Percentiles rank a stretch among this genome's conserved stretches.
These are phyloP conservation scores for Heteronetta atricapilla DNA, from an alignment of 2,113 vertebrate genomes.

Conservation along the genomic window DNA sequence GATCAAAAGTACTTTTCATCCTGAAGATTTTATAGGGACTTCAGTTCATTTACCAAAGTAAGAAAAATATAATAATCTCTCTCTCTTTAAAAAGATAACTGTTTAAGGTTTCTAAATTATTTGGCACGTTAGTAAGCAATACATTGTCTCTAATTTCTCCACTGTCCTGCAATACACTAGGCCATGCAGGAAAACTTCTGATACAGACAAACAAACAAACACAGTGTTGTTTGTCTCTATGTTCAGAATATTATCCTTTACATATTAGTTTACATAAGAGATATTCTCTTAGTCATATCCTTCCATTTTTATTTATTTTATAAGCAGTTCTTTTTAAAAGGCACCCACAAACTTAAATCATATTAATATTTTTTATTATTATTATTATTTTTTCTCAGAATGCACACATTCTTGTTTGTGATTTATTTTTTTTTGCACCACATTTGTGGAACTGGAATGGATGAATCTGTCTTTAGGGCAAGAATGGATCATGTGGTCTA, in stretches of 20 bases:
- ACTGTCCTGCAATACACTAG: background rate
- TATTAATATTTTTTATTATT: background rate
- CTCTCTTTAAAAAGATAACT: background rate
- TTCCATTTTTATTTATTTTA: background rate
- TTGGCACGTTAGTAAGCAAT: background rate
- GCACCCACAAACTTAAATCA: background rate
- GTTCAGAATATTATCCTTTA: background rate
- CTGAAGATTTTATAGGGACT: background rate
- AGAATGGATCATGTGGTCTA: background rate
- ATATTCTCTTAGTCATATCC: background rate
- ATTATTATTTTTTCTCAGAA: background rate
- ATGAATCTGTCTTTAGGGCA: background rate
- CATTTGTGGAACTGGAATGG: background rate
- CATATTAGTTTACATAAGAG: background rate
- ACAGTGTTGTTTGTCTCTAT: background rate
- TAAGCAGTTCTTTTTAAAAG: background rate
- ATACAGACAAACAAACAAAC: fast-evolving
- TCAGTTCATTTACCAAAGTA: background rate
- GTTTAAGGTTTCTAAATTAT: background rate
- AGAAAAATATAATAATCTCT: fast-evolving
- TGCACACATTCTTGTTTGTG: background rate
- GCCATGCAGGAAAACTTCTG: background rate
- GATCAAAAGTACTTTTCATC: background rate
- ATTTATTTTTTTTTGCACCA: background rate
- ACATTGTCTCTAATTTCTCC: background rate